Evolutionary conservation across 2,113 vertebrate species (phyloP).

Genomic region (Apaloderma vittatum): DNA sequence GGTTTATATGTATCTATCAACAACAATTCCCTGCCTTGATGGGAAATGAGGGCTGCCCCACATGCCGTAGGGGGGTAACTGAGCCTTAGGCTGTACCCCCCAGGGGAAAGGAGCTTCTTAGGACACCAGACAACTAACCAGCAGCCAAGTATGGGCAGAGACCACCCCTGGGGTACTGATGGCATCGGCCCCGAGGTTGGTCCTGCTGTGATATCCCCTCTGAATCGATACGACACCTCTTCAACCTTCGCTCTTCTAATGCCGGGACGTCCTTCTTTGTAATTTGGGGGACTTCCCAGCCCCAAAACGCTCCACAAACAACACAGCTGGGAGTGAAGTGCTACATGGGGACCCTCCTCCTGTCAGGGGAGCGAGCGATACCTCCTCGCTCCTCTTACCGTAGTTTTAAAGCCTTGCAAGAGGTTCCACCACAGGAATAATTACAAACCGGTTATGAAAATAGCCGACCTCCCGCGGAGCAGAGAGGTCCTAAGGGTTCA

Average conservation of each 20-base stretch:
- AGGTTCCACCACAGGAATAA: slow-evolving; percentile 40
- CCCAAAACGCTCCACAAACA: background rate
- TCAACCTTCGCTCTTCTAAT: background rate
- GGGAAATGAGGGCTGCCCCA: accelerated
- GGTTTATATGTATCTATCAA: background rate
- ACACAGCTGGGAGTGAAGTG: background rate
- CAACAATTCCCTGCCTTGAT: background rate
- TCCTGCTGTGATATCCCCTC: background rate
- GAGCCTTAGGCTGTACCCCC: background rate
- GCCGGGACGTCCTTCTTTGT: background rate
- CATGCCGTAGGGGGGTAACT: background rate
- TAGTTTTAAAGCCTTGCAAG: background rate
- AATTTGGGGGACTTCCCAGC: background rate
- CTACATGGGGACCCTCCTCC: background rate
- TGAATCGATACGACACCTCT: background rate
- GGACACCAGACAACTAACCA: accelerated
- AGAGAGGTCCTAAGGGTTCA: slow-evolving; percentile 55
- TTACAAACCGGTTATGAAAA: slow-evolving; percentile 34
- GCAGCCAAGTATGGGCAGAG: background rate
- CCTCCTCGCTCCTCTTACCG: background rate
- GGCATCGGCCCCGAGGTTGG: background rate
- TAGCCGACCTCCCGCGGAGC: background rate
- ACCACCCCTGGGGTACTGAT: background rate
- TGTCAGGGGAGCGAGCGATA: background rate
- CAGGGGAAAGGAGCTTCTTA: background rate